Evolutionary conservation across 2,113 vertebrate species (phyloP), one percentile per base, ranked within the genome.

Genomic region (Muntiacus reevesi): DNA sequence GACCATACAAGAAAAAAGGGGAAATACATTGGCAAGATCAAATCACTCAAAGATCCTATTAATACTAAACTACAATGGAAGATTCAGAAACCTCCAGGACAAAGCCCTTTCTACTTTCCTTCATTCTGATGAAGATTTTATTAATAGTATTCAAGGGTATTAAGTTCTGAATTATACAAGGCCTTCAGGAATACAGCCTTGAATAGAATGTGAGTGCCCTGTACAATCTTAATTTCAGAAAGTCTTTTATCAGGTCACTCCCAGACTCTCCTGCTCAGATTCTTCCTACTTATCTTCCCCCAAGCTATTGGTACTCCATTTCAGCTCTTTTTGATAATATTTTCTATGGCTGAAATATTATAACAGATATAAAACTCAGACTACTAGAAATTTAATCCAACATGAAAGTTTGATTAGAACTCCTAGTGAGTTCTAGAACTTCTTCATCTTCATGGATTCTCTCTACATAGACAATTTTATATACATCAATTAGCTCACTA

Each of bases 341-440:
- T 89, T 19, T 95, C 28, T 76, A 54, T 78, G 67, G 23, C 78
- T 91, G 30, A n/a, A 91, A 96, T 82, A 89, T 50, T 89, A 27
- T 85, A 95, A 83, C 30, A 23, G 28, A 94, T 87, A 87, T 33
- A 94, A 76, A 82, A 45, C 54, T 98, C 33, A 82, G 60, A 84
- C 43, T 92, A 43, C 13, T 74, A 14, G 60, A 81, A 76, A 19
- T 82, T 88, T 67, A 90, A 88, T 60, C 25, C 6, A 89, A 95
- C 15, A 60, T 62, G 47, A 88, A 12, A 82, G 14, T 96, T 93
- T 90, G 52, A 28, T 81, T 88, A 90, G 76, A 96, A 92, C 28
- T 93, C n/a, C 30, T 92, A 15, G 7, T 76, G 15, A 74, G 47
- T 91, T 83, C 55, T 86, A 85, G 64, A 96, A 59, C 28, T 87